A percentile compares a stretch with the other conserved stretches of the same genome.
phyloP scores from a whole-genome alignment of 2,888 invertebrate species.

The Cephus spinipes region DNA sequence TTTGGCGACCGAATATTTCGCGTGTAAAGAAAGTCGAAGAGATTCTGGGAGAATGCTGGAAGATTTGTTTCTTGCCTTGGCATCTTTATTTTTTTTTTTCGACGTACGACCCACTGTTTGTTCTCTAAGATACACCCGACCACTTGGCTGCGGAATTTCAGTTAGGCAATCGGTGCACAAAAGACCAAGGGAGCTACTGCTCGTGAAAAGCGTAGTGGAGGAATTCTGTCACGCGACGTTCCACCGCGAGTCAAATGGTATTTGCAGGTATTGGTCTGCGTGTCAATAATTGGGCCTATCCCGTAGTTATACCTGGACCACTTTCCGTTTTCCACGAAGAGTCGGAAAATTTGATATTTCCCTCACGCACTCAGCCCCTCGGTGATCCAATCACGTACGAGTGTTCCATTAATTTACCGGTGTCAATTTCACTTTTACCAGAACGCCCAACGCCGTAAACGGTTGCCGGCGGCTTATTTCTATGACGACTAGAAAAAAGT shows the following conservation, averaged over 20 bases:
- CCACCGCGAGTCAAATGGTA: not conserved
- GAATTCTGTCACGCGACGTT: not conserved
- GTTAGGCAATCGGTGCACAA: too few relatives aligned
- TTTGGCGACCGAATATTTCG: too few relatives aligned
- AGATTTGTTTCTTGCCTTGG: too few relatives aligned
- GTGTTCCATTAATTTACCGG: slow-evolving; percentile 47
- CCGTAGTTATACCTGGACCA: not conserved
- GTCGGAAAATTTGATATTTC: slow-evolving; percentile 26
- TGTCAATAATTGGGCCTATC: not conserved
- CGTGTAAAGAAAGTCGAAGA: too few relatives aligned
- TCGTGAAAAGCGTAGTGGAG: not conserved
- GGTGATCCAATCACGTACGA: slow-evolving; percentile 43
- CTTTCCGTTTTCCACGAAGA: not conserved
- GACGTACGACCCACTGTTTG: too few relatives aligned
- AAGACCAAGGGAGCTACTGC: not conserved
- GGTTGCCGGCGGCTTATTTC: not conserved
- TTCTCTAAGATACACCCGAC: too few relatives aligned
- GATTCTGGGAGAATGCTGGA: too few relatives aligned
- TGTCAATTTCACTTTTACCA: slow-evolving; percentile 28
- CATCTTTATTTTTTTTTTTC: too few relatives aligned
- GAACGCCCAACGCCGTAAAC: not conserved
- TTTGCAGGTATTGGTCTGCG: not conserved
- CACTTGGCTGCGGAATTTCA: too few relatives aligned
- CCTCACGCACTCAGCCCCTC: slow-evolving; percentile 39
- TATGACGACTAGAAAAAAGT: not conserved